Evolutionary conservation across 2,797 vertebrate genomes (phyloP).

Genomic region (Salarias fasciatus): DNA sequence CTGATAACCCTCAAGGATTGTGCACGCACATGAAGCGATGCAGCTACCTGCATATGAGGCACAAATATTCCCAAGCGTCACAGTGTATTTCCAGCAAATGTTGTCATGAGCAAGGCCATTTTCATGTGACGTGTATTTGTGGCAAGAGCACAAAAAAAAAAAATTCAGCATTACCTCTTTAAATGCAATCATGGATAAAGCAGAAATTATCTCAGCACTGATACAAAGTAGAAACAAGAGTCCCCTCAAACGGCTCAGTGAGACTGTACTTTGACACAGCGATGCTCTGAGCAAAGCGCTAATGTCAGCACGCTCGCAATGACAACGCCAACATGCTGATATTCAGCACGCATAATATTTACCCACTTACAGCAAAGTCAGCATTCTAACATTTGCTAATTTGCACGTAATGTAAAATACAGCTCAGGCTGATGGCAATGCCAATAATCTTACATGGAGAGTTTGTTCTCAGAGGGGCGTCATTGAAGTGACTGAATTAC

Average conservation of each 20-base stretch:
- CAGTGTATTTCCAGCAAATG: not conserved
- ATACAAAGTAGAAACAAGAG: constrained; percentile 4
- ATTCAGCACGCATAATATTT: constrained; percentile 10
- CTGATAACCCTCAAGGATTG: constrained; percentile 49
- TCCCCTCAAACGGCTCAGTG: constrained; percentile 6
- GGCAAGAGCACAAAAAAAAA: constrained; percentile 33
- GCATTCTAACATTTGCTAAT: constrained; percentile 2
- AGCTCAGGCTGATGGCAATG: constrained; percentile 4
- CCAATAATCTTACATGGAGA: not conserved
- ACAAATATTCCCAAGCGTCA: constrained; percentile 16
- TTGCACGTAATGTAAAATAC: not conserved
- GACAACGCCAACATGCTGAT: constrained; percentile 3
- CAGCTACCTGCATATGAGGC: constrained; percentile 19
- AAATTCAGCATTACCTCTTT: constrained; percentile 28
- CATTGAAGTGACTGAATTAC: not conserved
- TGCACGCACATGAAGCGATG: constrained; percentile 35
- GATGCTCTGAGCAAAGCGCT: constrained; percentile 10
- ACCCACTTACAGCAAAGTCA: not conserved
- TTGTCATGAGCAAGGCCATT: not conserved
- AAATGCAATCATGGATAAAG: constrained; percentile 9
- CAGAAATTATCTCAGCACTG: constrained; percentile 2
- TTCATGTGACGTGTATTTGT: constrained; percentile 21
- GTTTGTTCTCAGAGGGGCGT: not conserved
- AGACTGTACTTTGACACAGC: constrained; percentile 1
- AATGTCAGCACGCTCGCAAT: constrained; percentile 2